These are phyloP conservation scores for Corythornis vintsioides DNA, from an alignment of 2,113 vertebrate species.

Conservation along the genomic window DNA sequence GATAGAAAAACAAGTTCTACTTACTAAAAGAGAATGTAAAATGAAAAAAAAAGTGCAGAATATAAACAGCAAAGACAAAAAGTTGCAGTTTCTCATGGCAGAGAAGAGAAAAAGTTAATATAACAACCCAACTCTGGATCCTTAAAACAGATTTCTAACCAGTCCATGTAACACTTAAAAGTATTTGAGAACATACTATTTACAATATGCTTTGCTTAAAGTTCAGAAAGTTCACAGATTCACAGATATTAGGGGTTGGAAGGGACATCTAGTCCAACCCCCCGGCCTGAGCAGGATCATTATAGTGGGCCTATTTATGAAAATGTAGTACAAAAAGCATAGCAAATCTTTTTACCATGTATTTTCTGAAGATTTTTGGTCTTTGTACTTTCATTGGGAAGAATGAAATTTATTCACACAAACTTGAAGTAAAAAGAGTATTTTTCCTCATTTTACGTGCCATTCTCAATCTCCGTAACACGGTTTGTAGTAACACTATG, in stretches of 20 bases:
- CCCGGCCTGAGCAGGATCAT: neutral
- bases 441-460: neutral
- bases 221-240: neutral
- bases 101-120: neutral
- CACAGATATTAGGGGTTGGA: too few relatives aligned
- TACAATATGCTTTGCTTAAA: slow-evolving; percentile 17
- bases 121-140: neutral
- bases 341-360: neutral
- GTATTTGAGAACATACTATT: neutral
- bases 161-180: neutral
- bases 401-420: neutral
- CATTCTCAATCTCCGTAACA: neutral
- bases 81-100: neutral
- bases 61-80: neutral
- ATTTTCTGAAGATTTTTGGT: neutral
- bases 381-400: neutral
- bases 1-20: neutral
- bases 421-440: neutral
- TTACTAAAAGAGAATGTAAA: neutral
- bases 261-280: too few relatives aligned
- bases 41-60: neutral
- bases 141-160: neutral
- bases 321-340: neutral
- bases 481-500: neutral
- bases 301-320: slow-evolving; percentile 7